A percentile compares a stretch with the other conserved stretches of the same genome.
phyloP scores from a whole-genome alignment of 1,140 invertebrate genomes.

The Diprion similis region DNA sequence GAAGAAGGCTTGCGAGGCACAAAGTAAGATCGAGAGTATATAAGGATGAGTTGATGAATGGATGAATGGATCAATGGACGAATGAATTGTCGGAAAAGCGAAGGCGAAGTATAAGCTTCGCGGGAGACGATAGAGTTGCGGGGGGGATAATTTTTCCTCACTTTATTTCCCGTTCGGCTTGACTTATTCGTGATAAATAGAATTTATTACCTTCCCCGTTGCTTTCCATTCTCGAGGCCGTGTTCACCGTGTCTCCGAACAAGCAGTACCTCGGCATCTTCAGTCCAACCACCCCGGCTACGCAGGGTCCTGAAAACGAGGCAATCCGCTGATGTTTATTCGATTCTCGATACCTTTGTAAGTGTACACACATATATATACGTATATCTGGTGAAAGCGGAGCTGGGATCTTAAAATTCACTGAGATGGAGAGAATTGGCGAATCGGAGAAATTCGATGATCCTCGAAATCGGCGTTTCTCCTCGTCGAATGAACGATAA shows the following conservation, averaged over 20 bases:
- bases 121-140: not conserved
- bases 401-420: not conserved
- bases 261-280: conserved; percentile 95
- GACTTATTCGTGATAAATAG: not conserved
- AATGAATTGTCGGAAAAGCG: no score
- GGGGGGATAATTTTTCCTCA: not conserved
- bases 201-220: conserved; percentile 77
- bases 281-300: conserved; percentile 92
- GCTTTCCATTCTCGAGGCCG: conserved; percentile 93
- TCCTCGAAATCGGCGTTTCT: no score
- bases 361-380: not conserved
- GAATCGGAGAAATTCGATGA: no score
- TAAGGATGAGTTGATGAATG: no score
- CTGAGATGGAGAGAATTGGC: no score
- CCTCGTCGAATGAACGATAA: no score
- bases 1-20: not conserved
- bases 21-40: not conserved
- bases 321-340: conserved; percentile 24
- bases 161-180: not conserved
- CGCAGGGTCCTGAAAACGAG: conserved; percentile 76
- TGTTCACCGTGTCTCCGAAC: conserved; percentile 95
- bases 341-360: conserved; percentile 7
- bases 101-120: not conserved
- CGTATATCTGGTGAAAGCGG: not conserved
- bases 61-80: no score